Conservation (phyloP, 1,140 invertebrate species). For the Drosophila nannoptera region DNA sequence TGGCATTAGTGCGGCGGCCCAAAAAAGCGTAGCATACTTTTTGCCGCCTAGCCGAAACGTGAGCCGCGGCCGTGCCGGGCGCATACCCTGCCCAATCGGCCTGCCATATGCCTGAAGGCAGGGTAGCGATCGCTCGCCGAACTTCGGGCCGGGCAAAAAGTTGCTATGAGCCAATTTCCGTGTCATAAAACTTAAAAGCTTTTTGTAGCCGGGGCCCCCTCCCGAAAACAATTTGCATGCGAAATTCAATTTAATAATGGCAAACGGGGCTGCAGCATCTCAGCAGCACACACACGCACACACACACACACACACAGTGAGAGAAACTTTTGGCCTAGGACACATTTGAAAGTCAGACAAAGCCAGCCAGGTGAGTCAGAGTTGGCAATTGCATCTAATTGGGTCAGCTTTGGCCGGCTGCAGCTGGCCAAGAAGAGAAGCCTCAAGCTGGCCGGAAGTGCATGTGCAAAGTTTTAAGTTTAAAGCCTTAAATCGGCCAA, state of each 20-base stretch:
- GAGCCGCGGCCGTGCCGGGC: neutral
- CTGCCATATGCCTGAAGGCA: neutral
- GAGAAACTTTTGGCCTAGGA: conserved; percentile 39
- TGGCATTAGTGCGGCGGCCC: conserved; percentile 49
- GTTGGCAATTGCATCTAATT: conserved; percentile 52
- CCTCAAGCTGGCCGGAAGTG: conserved; percentile 22
- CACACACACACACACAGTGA: neutral
- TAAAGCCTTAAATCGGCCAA: conserved; percentile 39
- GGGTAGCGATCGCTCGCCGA: conserved; percentile 16
- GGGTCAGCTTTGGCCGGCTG: conserved; percentile 46
- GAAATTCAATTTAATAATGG: conserved; percentile 75
- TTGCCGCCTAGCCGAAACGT: conserved; percentile 37
- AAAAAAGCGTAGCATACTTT: conserved; percentile 32
- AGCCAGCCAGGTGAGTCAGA: conserved; percentile 38
- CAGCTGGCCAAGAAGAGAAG: conserved; percentile 8
- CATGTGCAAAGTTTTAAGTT: conserved; percentile 15
- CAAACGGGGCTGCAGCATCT: conserved; percentile 44
- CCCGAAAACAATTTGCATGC: conserved; percentile 73
- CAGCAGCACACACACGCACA: conserved; percentile 5
- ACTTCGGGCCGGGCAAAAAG: conserved; percentile 38
- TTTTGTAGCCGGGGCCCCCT: conserved; percentile 38
- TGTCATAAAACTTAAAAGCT: conserved; percentile 77
- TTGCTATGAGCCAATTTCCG: conserved; percentile 73
- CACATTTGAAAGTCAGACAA: conserved; percentile 40
- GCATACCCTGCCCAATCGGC: conserved; percentile 1